Percentiles rank a stretch among this genome's conserved stretches.
Conservation (phyloP, 2,113 vertebrate genomes). For the Cromileptes altivelis region DNA sequence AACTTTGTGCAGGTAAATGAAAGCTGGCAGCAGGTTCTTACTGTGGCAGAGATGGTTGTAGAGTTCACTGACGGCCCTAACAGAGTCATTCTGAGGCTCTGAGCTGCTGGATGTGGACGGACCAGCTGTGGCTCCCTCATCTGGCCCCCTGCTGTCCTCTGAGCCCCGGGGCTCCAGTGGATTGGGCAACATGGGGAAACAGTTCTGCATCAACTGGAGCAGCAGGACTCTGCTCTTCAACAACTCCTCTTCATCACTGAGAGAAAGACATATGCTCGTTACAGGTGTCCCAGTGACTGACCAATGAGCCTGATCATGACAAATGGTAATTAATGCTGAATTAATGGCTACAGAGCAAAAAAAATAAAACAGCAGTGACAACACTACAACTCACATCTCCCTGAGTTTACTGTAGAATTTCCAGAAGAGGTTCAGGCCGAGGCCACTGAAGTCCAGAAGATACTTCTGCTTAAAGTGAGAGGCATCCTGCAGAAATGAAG, state of each 20-base stretch:
- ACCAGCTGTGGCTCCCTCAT: conserved; percentile 23
- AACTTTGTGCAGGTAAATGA: background rate
- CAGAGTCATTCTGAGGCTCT: conserved; percentile 65
- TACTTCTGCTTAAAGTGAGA: conserved; percentile 91
- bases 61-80: conserved; percentile 88
- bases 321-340: background rate
- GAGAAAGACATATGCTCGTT: conserved; percentile 26
- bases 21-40: conserved; percentile 65
- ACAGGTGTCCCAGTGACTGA: background rate
- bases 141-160: conserved; percentile 43
- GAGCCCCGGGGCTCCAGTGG: conserved; percentile 72
- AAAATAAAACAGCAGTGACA: too few species aligned
- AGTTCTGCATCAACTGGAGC: conserved; percentile 95
- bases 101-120: conserved; percentile 63
- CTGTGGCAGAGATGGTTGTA: conserved; percentile 92
- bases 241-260: conserved; percentile 91
- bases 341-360: too few species aligned
- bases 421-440: conserved; percentile 94
- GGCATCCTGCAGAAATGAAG: conserved; percentile 87
- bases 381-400: conserved; percentile 87
- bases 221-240: conserved; percentile 90
- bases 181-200: conserved; percentile 88
- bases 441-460: conserved; percentile 92
- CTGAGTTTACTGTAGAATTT: conserved; percentile 94
- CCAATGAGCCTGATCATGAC: too few species aligned